A percentile compares a stretch with the other conserved stretches of the same genome.
Conservation (phyloP, 2,888 invertebrate genomes). For the Drosophila suboccidentalis region DNA sequence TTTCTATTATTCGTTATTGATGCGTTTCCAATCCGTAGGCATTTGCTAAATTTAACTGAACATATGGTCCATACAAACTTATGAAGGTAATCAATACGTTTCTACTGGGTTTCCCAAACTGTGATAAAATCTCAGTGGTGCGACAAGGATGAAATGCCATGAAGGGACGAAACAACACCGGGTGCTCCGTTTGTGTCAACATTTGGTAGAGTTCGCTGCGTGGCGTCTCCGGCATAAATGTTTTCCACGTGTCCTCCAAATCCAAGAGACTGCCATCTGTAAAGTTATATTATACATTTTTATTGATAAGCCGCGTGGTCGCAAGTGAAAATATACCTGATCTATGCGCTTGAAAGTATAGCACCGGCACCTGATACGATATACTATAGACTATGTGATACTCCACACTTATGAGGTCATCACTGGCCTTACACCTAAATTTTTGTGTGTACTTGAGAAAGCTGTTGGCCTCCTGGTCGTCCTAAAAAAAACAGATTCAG, state of each 20-base stretch:
- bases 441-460: conserved; percentile 86
- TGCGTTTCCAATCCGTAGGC: conserved; percentile 69
- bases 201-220: conserved; percentile 86
- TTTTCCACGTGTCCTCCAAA: conserved; percentile 87
- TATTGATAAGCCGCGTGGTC: not conserved
- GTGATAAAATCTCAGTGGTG: conserved; percentile 87
- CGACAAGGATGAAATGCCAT: conserved; percentile 90
- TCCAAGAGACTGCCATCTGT: conserved; percentile 87
- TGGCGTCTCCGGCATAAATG: conserved; percentile 82
- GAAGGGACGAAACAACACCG: conserved; percentile 88
- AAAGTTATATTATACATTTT: not conserved
- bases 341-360: conserved; percentile 90
- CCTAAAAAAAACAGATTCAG: conserved; percentile 43
- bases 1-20: not conserved
- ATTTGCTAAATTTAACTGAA: conserved; percentile 81
- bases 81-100: conserved; percentile 89
- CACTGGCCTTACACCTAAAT: conserved; percentile 56
- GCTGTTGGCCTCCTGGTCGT: conserved; percentile 77
- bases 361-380: conserved; percentile 90
- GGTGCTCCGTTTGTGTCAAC: conserved; percentile 89
- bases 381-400: conserved; percentile 90
- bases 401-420: conserved; percentile 87
- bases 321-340: conserved; percentile 83
- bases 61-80: conserved; percentile 87
- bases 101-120: conserved; percentile 83